Conservation (phyloP, 92 coral and sea anemone genomes). For the Desmophyllum pertusum region DNA sequence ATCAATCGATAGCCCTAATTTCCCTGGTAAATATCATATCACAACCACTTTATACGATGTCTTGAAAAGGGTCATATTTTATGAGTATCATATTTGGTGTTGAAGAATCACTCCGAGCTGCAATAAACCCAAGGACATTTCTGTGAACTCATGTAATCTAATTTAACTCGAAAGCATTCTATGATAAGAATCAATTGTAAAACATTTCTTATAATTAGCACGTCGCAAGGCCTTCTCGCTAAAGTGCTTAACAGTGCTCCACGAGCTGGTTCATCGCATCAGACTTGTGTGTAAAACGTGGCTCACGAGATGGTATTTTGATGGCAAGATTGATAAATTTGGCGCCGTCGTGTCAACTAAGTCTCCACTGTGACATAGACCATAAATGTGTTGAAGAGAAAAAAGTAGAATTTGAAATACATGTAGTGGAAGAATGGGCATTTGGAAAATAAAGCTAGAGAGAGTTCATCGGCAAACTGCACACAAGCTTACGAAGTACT, state of each 20-base stretch:
- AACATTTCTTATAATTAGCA: slow-evolving; percentile 18
- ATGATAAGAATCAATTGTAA: slow-evolving; percentile 39
- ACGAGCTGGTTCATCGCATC: not conserved
- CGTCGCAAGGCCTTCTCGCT: not conserved
- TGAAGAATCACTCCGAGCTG: slow-evolving; percentile 43
- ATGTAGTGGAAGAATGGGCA: not conserved
- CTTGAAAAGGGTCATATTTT: slow-evolving; percentile 51
- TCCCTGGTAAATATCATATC: slow-evolving; percentile 35
- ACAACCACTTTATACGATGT: slow-evolving; percentile 30
- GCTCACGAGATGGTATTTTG: slow-evolving; percentile 3
- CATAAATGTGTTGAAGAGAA: not conserved
- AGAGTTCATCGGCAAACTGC: not conserved
- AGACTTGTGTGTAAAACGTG: not conserved
- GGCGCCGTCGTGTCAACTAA: slow-evolving; percentile 34
- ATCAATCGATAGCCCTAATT: slow-evolving; percentile 5
- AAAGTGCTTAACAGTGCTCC: not conserved
- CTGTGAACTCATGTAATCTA: slow-evolving; percentile 35
- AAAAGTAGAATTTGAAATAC: not conserved
- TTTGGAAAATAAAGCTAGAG: not conserved
- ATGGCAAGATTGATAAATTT: slow-evolving; percentile 29
- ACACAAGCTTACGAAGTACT: not conserved
- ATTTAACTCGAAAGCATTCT: slow-evolving; percentile 20
- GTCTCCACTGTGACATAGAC: slow-evolving; percentile 15
- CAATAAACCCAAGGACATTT: slow-evolving; percentile 31
- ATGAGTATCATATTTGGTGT: slow-evolving; percentile 55